Base-by-base conservation (phyloP, 2,888 invertebrate genomes). In the Archips crataeganus region DNA sequence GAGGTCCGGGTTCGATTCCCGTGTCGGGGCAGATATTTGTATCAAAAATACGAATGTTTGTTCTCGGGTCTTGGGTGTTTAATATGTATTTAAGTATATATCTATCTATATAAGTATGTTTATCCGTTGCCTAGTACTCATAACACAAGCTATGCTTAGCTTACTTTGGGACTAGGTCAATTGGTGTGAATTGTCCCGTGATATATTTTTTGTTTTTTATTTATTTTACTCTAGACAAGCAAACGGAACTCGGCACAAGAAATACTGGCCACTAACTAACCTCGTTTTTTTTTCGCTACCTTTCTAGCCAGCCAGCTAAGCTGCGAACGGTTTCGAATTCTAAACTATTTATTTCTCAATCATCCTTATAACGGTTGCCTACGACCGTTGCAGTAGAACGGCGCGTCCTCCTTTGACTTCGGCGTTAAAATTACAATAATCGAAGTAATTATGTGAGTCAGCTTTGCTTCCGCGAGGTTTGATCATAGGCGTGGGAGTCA, bases 401-500 rank as follows among this genome's bases (percentile, higher is more conserved):
- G 57, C 63, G 59, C 59, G 63, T 59, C 15, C 42, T 59, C 49
- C 59, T 60, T 68, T 34, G 47, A 51, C 15, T 64, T 64, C 60
- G 49, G 59, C 64, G 73, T 39, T 60, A 73, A 69, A 73, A 68
- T 69, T 68, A 73, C 63, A 73, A 68, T 69, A 73, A 68, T 77
- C 72, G 66, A 76, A 71, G 75, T 75, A 71, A 71, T 74, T 66
- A 59, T 51, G 36, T 79, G 77, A 78, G 68, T 79, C 79, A 78
- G 74, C 45, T 13, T 69, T 39, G 51, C 75, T 77, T 79, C 81
- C 79, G 80, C 70, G 70, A 74, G 66, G 70, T 76, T 76, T 75
- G 23, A 79, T 79, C 79, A 71, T 75, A 71, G 59, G 76, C 71
- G 82, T 82, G 77, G 82, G 82, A 70, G 79, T 76, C 76, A 76